Base-by-base conservation (phyloP, 2,797 vertebrate species). In the Alauda arvensis region DNA sequence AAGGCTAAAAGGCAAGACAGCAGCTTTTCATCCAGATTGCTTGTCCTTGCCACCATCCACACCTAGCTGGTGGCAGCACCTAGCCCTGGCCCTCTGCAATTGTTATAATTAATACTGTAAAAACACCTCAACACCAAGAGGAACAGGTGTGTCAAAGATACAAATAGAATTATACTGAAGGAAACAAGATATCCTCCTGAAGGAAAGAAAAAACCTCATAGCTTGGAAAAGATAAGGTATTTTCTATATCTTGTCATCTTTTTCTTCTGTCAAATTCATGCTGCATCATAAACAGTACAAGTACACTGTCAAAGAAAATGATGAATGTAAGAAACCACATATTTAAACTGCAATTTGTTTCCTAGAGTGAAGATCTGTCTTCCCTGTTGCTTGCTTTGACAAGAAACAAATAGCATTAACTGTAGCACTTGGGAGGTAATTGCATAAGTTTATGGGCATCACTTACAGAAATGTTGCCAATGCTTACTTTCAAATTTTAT, bases 321-420 rank as follows among this genome's bases (percentile, higher is more conserved):
- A 62, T 40, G 18, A 67, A 65, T 17, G 3, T 12, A 84, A 59
- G 51, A 82, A 92, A 39, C 17, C 24, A 51, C 43, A 21, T 18
- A 37, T 42, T 66, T 79, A 77, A 81, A 74, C 20, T 24, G 20
- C 19, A 65, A 17, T 61, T 89, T 82, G 21, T 67, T 79, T 88
- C 46, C 52, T 55, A 6, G 14, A 68, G 14, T 21, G 51, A 33
- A 63, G 13, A 56, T 23, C 25, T 63, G 12, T 56, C 51, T 85
- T 76, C 49, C 18, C 28, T 18, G 13, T 42, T 74, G 11, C 33
- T 77, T 49, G n/a, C 34, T 75, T 66, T 51, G 52, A 56, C 75
- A 87, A 59, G 29, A 69, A 60, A 61, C 7, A 80, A 78, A 69
- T 6, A 71, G 20, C 33, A 56, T 5, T 14, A 68, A 29, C 59